These are phyloP conservation scores for Ameiurus melas DNA, from an alignment of 2,113 vertebrate species.

Conservation along the genomic window DNA sequence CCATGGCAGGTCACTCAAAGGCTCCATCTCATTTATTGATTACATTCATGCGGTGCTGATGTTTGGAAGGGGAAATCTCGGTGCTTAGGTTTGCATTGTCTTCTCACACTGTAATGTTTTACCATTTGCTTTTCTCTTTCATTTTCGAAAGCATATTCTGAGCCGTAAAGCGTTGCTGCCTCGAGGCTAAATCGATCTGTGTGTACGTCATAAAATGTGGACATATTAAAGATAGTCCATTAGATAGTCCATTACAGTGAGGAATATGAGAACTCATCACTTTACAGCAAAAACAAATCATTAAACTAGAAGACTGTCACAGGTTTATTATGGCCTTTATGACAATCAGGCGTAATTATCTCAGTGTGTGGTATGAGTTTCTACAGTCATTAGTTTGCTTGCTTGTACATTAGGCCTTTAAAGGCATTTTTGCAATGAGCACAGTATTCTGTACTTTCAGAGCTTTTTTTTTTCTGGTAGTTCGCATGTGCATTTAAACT, in stretches of 20 bases:
- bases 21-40: constrained; percentile 67
- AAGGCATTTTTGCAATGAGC: constrained; percentile 17
- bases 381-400: constrained; percentile 20
- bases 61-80: constrained; percentile 53
- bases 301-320: constrained; percentile 45
- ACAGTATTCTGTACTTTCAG: background rate
- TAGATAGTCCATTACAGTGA: constrained; percentile 37
- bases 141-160: constrained; percentile 37
- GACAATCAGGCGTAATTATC: constrained; percentile 43
- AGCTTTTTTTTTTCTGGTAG: background rate
- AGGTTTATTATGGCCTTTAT: constrained; percentile 33
- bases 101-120: constrained; percentile 14
- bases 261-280: constrained; percentile 31
- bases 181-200: constrained; percentile 22
- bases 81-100: constrained; percentile 23
- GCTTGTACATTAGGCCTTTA: background rate
- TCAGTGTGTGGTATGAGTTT: constrained; percentile 4
- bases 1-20: constrained; percentile 56
- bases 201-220: constrained; percentile 36
- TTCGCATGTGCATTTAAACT: background rate
- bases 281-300: constrained; percentile 44
- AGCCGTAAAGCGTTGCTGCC: constrained; percentile 29
- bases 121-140: constrained; percentile 19
- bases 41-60: constrained; percentile 61
- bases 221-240: constrained; percentile 43